Percentiles rank a stretch among this genome's conserved stretches.
phyloP scores from a whole-genome alignment of 2,113 vertebrate species.

The Canis aureus region DNA sequence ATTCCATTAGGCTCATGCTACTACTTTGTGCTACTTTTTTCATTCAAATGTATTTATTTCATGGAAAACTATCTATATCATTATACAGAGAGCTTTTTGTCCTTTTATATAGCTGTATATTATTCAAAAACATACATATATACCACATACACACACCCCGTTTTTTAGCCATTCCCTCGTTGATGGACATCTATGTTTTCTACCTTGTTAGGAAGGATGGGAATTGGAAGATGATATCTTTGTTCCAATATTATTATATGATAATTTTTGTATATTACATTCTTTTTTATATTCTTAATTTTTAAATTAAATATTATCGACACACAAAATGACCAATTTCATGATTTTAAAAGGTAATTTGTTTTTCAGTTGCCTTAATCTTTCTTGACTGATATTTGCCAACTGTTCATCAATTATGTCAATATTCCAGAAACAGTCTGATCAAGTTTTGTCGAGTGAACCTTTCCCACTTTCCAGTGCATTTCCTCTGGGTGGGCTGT shows the following conservation, averaged over 20 bases:
- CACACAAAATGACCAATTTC: background rate
- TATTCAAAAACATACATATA: background rate
- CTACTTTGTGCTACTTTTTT: background rate
- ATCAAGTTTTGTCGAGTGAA: background rate
- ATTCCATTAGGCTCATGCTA: background rate
- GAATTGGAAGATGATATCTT: background rate
- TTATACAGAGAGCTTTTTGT: background rate
- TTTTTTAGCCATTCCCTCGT: background rate
- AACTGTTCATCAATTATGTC: background rate
- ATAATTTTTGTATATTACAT: background rate
- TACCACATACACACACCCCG: background rate
- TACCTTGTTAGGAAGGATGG: background rate
- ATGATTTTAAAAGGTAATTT: background rate
- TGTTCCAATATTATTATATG: background rate
- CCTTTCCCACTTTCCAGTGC: background rate
- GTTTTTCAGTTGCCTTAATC: background rate
- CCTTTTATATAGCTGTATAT: background rate
- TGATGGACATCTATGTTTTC: background rate
- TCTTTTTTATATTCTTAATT: background rate
- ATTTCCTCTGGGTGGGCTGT: background rate
- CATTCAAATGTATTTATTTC: constrained; percentile 8
- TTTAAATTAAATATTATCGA: background rate
- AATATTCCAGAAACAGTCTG: background rate
- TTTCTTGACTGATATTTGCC: background rate
- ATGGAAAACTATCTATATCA: background rate